Conservation (phyloP, 2,113 vertebrate genomes). For the Vanacampus margaritifer region DNA sequence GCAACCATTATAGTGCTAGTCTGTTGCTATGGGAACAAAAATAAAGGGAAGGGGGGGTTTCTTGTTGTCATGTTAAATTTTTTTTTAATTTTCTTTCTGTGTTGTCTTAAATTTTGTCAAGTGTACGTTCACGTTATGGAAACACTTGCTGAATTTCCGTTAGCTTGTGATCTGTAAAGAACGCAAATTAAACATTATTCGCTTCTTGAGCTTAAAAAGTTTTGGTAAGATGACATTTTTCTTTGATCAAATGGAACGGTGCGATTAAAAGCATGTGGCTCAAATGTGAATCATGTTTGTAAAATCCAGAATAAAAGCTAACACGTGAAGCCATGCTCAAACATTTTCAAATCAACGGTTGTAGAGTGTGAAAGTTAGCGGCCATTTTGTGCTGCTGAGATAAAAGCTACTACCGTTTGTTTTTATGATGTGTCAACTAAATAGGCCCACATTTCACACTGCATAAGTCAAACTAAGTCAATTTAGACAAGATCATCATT, state of each 20-base stretch:
- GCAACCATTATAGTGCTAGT: conserved; percentile 44
- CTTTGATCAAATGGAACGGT: neutral
- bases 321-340: neutral
- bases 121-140: neutral
- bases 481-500: no score
- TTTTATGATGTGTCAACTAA: no score
- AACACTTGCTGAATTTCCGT: neutral
- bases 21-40: conserved; percentile 50
- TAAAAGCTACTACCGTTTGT: neutral
- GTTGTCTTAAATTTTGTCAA: no score
- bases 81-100: no score
- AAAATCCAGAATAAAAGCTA: neutral
- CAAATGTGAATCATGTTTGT: neutral
- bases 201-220: neutral
- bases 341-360: neutral
- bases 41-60: neutral
- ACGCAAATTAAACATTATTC: neutral
- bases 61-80: neutral
- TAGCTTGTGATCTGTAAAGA: neutral
- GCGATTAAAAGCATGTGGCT: neutral
- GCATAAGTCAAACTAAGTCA: no score
- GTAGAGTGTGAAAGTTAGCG: neutral
- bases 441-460: no score
- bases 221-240: neutral
- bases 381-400: neutral